Evolutionary conservation across 1,140 invertebrate genomes (phyloP).

Genomic region (Tachypleus tridentatus): DNA sequence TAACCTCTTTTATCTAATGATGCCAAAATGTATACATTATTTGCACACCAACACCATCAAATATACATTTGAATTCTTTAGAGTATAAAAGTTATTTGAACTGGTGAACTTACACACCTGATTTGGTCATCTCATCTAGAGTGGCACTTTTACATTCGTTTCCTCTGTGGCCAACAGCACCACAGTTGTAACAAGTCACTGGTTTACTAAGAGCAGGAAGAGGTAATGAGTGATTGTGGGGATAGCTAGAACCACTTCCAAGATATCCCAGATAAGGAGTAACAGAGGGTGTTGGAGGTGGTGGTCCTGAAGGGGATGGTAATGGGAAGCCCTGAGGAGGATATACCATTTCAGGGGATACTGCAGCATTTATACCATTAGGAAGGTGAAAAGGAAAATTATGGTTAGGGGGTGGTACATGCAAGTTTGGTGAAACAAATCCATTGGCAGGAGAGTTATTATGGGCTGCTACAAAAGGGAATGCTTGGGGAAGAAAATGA

Average conservation of each 20-base stretch:
- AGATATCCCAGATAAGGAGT: neutral
- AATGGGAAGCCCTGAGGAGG: conserved; percentile 11
- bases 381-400: conserved; percentile 14
- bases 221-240: too few species aligned
- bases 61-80: too few species aligned
- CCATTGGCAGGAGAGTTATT: conserved; percentile 13
- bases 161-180: conserved; percentile 58
- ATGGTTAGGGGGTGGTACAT: conserved; percentile 10
- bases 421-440: conserved; percentile 11
- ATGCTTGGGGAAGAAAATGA: conserved; percentile 15
- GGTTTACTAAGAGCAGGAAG: conserved; percentile 27
- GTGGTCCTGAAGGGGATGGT: conserved; percentile 14
- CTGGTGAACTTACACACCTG: conserved; percentile 31
- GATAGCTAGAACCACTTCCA: too few species aligned
- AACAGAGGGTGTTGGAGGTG: conserved; percentile 11
- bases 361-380: conserved; percentile 17
- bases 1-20: too few species aligned
- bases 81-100: too few species aligned
- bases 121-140: conserved; percentile 70
- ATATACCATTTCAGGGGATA: conserved; percentile 21
- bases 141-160: conserved; percentile 70
- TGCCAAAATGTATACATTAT: too few species aligned
- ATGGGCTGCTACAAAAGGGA: conserved; percentile 16
- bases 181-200: conserved; percentile 59
- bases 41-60: too few species aligned